Evolutionary conservation across 2,113 vertebrate genomes (phyloP).

Genomic region (Dasypus novemcinctus): DNA sequence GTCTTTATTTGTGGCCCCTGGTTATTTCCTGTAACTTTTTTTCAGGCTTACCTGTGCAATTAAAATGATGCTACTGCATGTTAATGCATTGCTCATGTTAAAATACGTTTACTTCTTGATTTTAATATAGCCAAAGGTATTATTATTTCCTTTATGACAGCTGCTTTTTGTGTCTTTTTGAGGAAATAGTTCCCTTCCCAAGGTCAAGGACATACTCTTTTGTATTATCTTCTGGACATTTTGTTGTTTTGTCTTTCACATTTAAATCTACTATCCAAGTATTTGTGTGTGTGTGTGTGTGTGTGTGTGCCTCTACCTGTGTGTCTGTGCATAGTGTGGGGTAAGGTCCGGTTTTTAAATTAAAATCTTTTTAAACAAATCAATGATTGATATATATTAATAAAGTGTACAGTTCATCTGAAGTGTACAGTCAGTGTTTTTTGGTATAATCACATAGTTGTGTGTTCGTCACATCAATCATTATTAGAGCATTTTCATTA

Average conservation of each 20-base stretch:
- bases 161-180: not conserved
- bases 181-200: not conserved
- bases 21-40: not conserved
- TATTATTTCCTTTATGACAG: not conserved
- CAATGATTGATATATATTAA: too few relatives aligned
- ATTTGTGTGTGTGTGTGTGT: too few relatives aligned
- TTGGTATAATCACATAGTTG: too few relatives aligned
- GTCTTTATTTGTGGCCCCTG: not conserved
- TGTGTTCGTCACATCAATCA: too few relatives aligned
- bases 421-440: too few relatives aligned
- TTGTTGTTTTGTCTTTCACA: not conserved
- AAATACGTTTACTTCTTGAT: not conserved
- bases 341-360: too few relatives aligned
- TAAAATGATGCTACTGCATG: not conserved
- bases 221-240: not conserved
- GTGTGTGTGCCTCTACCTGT: not conserved
- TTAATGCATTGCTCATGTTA: too few relatives aligned
- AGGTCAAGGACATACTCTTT: not conserved
- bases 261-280: not conserved
- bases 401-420: too few relatives aligned
- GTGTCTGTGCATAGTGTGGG: not conserved
- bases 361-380: too few relatives aligned
- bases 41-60: not conserved
- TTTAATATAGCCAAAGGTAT: not conserved
- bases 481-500: too few relatives aligned